These are phyloP conservation scores for Lapara coniferarum DNA, from an alignment of 2,888 invertebrate genomes.

Conservation along the genomic window DNA sequence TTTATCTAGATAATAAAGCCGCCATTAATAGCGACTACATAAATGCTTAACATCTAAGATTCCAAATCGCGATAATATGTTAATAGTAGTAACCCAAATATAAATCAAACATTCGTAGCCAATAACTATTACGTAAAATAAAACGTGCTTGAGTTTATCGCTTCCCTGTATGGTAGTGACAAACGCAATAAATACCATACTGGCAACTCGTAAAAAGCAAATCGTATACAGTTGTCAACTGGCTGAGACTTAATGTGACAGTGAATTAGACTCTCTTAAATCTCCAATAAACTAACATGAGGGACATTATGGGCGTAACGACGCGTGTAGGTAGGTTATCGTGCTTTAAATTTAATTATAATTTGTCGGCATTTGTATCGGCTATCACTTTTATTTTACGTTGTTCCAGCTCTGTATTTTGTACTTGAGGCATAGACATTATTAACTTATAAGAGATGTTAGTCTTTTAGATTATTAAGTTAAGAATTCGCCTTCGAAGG, in stretches of 20 bases:
- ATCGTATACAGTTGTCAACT: slow-evolving; percentile 69
- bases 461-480: too few relatives aligned
- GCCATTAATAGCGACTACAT: background rate
- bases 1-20: background rate
- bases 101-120: slow-evolving; percentile 54
- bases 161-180: slow-evolving; percentile 61
- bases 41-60: background rate
- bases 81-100: slow-evolving; percentile 25
- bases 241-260: slow-evolving; percentile 62
- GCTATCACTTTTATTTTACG: background rate
- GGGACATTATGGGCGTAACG: slow-evolving; percentile 47
- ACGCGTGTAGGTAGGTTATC: slow-evolving; percentile 41
- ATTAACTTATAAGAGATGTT: too few relatives aligned
- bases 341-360: slow-evolving; percentile 32
- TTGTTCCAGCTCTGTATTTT: background rate
- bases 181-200: slow-evolving; percentile 71
- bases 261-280: slow-evolving; percentile 69
- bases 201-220: slow-evolving; percentile 69
- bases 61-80: background rate
- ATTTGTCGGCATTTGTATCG: background rate
- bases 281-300: slow-evolving; percentile 66
- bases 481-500: too few relatives aligned
- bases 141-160: slow-evolving; percentile 63
- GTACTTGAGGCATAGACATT: too few relatives aligned
- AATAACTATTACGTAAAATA: slow-evolving; percentile 53